Base-by-base conservation (phyloP, 1,140 invertebrate species). In the Phymastichus coffea region DNA sequence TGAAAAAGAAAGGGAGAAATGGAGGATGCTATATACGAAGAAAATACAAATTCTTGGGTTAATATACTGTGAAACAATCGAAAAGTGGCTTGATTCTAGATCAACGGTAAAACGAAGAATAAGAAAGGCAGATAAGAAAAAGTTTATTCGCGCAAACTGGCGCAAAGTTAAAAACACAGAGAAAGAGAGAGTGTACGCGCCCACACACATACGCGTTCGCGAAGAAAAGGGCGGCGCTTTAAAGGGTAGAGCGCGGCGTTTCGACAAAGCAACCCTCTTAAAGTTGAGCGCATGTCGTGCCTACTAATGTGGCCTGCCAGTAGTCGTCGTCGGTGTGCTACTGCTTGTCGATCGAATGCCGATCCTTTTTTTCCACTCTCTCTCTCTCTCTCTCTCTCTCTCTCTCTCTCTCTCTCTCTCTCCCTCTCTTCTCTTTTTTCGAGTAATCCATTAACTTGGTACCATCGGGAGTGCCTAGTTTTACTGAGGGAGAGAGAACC, bases 231-330 rank as follows among this genome's bases (percentile, higher is more conserved):
- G n/a, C n/a, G n/a, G n/a, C 63, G 70, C 63, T 78, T 78, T 78
- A 79, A 78, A 79, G 77, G 73, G 74, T 74, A 55, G 17, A 75
- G 71, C 72, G 70, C n/a, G 76, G 67, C 69, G 73, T 67, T 69
- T 73, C 73, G 70, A 78, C 72, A 78, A 78, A 77, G 73, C 69
- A 74, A 79, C 77, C 73, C 77, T 78, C 77, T 79, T 79, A 77
- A 79, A 79, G 74, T 71, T 76, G 61, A 66, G 64, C 63, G 53
- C 70, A 51, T 69, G 71, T 69, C 64, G 61, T 71, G 75, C 68
- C 67, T 77, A 76, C 73, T 70, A 76, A 79, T 79, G 52, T 56
- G 53, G 49, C 59, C 28, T 56, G 20, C 12, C 12, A 33, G 28
- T 33, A 33, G 6, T 7, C 12, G 28, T 33, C 28, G 28, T 33